phyloP scores from a whole-genome alignment of 2,888 invertebrate genomes.

The Drosophila cyrtoloma region DNA sequence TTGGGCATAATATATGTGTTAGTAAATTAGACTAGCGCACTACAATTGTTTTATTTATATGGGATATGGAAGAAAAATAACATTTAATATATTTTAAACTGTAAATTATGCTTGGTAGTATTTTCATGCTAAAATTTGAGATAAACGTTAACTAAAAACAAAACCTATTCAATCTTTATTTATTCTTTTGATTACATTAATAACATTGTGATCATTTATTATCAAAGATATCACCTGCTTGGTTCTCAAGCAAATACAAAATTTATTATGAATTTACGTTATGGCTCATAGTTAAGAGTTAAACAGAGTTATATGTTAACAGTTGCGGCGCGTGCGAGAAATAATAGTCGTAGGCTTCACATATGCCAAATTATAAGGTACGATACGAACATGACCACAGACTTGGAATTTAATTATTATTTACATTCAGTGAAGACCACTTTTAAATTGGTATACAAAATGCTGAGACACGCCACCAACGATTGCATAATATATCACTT shows the following conservation, averaged over 20 bases:
- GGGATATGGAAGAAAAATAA: too few species aligned
- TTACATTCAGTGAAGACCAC: slow-evolving; percentile 30
- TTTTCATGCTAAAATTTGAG: too few species aligned
- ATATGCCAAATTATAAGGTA: slow-evolving; percentile 28
- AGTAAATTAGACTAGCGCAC: too few species aligned
- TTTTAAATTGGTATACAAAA: slow-evolving; percentile 25
- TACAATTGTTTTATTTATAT: too few species aligned
- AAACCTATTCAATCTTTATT: background rate
- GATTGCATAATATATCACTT: slow-evolving; percentile 67
- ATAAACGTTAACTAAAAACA: too few species aligned
- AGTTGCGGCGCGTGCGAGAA: slow-evolving; percentile 8
- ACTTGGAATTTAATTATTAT: slow-evolving; percentile 41
- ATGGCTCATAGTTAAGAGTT: background rate
- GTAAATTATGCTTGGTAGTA: too few species aligned
- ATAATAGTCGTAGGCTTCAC: slow-evolving; percentile 3
- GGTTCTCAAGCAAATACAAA: background rate
- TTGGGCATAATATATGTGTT: too few species aligned
- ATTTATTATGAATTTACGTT: background rate
- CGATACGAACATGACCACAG: background rate
- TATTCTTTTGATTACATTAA: background rate
- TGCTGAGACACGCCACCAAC: slow-evolving; percentile 26
- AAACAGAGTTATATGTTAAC: background rate
- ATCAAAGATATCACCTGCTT: background rate
- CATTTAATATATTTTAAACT: too few species aligned
- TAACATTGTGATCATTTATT: background rate